Evolutionary conservation across 2,113 vertebrate species (phyloP), one percentile per base, ranked within the genome.

Genomic region (Esox niger): DNA sequence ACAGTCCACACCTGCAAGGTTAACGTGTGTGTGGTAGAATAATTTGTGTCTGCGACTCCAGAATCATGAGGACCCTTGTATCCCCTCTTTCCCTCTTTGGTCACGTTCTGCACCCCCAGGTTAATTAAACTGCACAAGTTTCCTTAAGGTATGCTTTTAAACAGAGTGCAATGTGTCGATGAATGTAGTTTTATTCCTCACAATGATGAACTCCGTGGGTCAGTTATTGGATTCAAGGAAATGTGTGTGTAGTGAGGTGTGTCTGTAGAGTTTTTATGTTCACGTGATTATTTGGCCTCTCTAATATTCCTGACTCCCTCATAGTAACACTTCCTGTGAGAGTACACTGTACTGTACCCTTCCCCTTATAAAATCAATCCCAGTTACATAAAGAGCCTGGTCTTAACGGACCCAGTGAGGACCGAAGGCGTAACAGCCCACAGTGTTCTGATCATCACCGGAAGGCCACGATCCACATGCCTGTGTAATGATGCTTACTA

Each of bases 91-190:
- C 9, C 31, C 21, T 15, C 32, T 7, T n/a, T 29, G 17, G 6
- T 31, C 58, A 31, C 32, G 1, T 21, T 82, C 79, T 76, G 79
- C 77, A 79, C 61, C 75, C n/a, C 57, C 75, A 64, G 85, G 82
- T 85, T 87, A 86, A 89, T 88, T 89, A 68, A 88, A 84, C 75
- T 82, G 83, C 75, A 69, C 78, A 79, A 73, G 79, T 77, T 66
- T 64, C 66, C 75, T 78, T 71, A 86, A 80, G 85, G 81, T 84
- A 82, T 73, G 85, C 88, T 89, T 88, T 89, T 88, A 88, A 89
- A 87, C 78, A 86, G 82, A 88, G 84, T 88, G 85, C 85, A 84
- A 68, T 75, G 81, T 82, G 83, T 83, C 84, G 85, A 68, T 73
- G 77, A 74, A 84, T 87, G 82, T 78, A 84, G 80, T 86, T 87